These are phyloP conservation scores for Pseudomyrmex flavicornis DNA, from an alignment of 1,140 invertebrate genomes.

Conservation along the genomic window DNA sequence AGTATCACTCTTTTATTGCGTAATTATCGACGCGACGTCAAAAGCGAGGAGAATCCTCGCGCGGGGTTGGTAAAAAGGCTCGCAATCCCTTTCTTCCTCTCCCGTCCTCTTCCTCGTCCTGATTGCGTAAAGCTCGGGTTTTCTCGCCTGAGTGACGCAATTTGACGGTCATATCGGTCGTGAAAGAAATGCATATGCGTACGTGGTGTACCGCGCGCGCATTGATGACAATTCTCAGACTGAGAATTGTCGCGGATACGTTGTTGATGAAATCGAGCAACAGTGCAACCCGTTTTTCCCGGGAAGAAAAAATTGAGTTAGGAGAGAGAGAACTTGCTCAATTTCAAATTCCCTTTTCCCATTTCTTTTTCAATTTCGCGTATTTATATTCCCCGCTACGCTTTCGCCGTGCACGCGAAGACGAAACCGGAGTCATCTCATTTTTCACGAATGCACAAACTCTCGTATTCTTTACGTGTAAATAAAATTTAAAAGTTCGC, in stretches of 20 bases:
- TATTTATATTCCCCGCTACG: no score
- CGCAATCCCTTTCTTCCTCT: neutral
- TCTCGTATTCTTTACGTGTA: neutral
- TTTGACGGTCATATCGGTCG: neutral
- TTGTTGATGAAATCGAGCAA: constrained; percentile 13
- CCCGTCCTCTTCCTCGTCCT: neutral
- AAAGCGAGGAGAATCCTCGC: constrained; percentile 2
- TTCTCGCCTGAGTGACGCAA: constrained; percentile 35
- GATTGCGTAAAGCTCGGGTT: constrained; percentile 31
- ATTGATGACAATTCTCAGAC: constrained; percentile 17
- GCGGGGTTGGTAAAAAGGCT: neutral
- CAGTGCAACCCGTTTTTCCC: neutral
- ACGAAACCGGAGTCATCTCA: no score
- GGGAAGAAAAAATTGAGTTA: constrained; percentile 19
- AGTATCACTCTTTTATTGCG: constrained; percentile 61
- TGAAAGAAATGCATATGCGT: neutral
- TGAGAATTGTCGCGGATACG: constrained; percentile 1
- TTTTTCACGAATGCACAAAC: neutral
- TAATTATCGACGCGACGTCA: constrained; percentile 54
- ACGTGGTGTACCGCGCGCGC: constrained; percentile 6
- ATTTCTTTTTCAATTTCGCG: no score
- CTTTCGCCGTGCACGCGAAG: no score
- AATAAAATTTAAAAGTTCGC: neutral
- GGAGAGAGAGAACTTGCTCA: constrained; percentile 7
- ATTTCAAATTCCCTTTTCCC: constrained; percentile 27